These are phyloP conservation scores for Lutjanus argentimaculatus DNA, from an alignment of 2,797 vertebrate species.

Conservation along the genomic window DNA sequence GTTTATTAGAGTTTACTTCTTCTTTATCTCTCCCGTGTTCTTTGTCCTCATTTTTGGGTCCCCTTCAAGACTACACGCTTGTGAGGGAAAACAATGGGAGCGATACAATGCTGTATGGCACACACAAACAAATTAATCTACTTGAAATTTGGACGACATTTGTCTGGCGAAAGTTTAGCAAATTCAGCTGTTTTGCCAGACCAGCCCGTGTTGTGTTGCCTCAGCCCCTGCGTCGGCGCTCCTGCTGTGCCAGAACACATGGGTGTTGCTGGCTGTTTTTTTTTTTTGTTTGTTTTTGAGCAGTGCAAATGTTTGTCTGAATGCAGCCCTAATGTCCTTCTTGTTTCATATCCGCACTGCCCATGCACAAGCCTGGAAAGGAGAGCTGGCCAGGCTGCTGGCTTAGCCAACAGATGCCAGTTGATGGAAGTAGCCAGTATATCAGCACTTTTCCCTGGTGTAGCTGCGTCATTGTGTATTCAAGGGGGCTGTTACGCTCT, in stretches of 20 bases:
- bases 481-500: background rate
- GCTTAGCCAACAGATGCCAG: constrained; percentile 5
- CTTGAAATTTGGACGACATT: background rate
- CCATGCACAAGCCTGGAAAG: background rate
- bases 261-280: background rate
- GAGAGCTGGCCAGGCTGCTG: background rate
- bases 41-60: too few species aligned
- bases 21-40: too few species aligned
- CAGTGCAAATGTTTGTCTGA: constrained; percentile 13
- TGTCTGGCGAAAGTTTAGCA: background rate
- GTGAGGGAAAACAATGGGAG: background rate
- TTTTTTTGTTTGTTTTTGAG: background rate
- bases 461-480: constrained; percentile 12
- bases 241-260: background rate
- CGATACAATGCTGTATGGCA: rapidly evolving
- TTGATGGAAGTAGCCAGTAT: background rate
- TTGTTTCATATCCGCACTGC: background rate
- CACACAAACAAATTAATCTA: background rate
- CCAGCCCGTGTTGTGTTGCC: background rate
- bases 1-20: too few species aligned
- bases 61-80: background rate
- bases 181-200: background rate
- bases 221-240: background rate
- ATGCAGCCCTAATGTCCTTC: background rate
- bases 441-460: background rate